phyloP scores from a whole-genome alignment of 2,797 vertebrate species.

The Dermochelys coriacea region DNA sequence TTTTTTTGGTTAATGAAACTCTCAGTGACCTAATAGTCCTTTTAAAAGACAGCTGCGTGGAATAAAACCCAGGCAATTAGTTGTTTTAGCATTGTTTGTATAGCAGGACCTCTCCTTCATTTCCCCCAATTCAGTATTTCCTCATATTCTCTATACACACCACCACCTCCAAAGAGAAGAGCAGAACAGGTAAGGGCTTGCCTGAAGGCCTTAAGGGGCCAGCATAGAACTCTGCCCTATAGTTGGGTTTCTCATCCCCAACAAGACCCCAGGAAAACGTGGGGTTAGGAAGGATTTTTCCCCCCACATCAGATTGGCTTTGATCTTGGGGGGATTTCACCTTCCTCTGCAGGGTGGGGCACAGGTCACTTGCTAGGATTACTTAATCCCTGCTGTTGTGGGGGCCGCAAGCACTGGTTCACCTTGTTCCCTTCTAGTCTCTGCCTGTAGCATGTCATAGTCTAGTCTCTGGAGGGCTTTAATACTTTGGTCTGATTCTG shows the following conservation, averaged over 20 bases:
- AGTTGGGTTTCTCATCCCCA: not conserved
- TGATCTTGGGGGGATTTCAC: not conserved
- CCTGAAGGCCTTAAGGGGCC: not conserved
- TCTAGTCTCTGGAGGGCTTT: not conserved
- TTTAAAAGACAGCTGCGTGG: slow-evolving; percentile 59
- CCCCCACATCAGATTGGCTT: not conserved
- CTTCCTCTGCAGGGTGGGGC: not conserved
- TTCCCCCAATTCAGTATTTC: slow-evolving; percentile 60
- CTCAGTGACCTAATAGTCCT: slow-evolving; percentile 58
- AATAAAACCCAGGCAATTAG: slow-evolving; percentile 6
- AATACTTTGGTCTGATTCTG: not conserved
- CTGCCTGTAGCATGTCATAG: not conserved
- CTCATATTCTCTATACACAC: slow-evolving; percentile 64
- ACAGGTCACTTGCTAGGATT: not conserved
- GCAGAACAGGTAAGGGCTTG: slow-evolving; percentile 10
- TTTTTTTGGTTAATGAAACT: slow-evolving; percentile 52
- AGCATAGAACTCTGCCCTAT: not conserved
- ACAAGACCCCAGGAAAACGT: not conserved
- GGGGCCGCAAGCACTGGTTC: not conserved
- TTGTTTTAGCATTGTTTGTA: slow-evolving; percentile 65
- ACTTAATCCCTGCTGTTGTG: not conserved
- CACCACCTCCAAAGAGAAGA: not conserved
- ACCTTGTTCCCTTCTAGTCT: not conserved
- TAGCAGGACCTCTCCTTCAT: slow-evolving; percentile 47
- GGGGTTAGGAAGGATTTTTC: not conserved